A percentile compares a stretch with the other conserved stretches of the same genome.
Evolutionary conservation across 1,140 invertebrate species (phyloP).

Genomic region (Drosophila hydei): DNA sequence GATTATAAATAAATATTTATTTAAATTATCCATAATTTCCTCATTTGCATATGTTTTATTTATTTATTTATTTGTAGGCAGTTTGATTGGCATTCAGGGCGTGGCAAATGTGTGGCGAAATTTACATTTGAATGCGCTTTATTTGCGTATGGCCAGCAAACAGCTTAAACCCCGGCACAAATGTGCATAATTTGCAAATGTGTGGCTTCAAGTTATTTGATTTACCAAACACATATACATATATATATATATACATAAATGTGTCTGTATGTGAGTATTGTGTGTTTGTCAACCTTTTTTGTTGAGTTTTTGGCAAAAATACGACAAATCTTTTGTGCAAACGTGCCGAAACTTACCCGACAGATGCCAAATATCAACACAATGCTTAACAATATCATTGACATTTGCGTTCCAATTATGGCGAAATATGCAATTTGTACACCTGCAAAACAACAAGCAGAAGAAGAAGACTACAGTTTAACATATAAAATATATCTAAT

Average conservation of each 20-base stretch:
- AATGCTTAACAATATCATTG: conserved; percentile 88
- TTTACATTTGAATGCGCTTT: conserved; percentile 79
- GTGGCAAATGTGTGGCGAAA: conserved; percentile 35
- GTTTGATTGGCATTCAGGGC: background rate
- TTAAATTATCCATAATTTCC: background rate
- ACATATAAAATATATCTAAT: conserved; percentile 4
- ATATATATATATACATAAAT: background rate
- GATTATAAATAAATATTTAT: background rate
- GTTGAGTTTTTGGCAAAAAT: conserved; percentile 44
- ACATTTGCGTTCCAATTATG: conserved; percentile 89
- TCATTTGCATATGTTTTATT: too few relatives aligned
- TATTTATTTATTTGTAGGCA: too few relatives aligned
- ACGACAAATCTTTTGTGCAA: conserved; percentile 45
- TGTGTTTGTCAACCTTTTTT: conserved; percentile 14
- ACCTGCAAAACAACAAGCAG: conserved; percentile 85
- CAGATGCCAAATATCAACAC: conserved; percentile 88
- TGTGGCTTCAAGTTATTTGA: conserved; percentile 55
- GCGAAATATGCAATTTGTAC: conserved; percentile 90
- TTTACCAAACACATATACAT: too few relatives aligned
- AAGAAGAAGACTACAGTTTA: conserved; percentile 3
- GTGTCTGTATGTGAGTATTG: conserved; percentile 7
- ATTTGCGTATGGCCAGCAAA: conserved; percentile 56
- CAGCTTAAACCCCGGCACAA: conserved; percentile 45
- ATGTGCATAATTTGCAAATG: conserved; percentile 66
- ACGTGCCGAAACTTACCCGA: conserved; percentile 86